phyloP scores from a whole-genome alignment of 2,113 vertebrate genomes.

The Caranx melampygus region DNA sequence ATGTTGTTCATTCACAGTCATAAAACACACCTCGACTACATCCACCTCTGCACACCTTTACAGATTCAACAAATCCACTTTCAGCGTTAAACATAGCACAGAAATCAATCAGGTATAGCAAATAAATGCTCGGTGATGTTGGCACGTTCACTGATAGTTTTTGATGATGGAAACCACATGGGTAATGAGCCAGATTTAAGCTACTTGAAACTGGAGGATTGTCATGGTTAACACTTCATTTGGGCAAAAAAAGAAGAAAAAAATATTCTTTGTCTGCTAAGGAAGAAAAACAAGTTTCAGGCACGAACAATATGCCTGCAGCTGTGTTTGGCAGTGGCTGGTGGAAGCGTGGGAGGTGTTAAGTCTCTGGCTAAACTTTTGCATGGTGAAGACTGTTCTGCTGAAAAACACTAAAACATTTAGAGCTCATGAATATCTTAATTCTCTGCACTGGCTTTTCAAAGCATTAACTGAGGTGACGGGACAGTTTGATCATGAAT shows the following conservation, averaged over 20 bases:
- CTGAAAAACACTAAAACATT: conserved; percentile 42
- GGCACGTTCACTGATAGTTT: background rate
- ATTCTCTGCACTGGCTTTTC: conserved; percentile 8
- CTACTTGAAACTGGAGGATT: background rate
- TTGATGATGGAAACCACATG: background rate
- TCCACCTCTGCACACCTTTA: background rate
- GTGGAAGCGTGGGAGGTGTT: conserved; percentile 32
- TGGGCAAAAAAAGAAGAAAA: background rate
- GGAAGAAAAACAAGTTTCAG: conserved; percentile 4
- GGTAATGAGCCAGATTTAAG: conserved; percentile 10
- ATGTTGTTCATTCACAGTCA: conserved; percentile 2
- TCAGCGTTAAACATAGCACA: background rate
- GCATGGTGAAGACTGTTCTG: conserved; percentile 12
- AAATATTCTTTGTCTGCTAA: background rate
- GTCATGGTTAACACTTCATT: background rate
- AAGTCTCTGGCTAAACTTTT: conserved; percentile 31
- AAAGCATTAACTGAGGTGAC: conserved; percentile 14
- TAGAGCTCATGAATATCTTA: conserved; percentile 40
- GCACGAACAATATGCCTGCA: conserved; percentile 16
- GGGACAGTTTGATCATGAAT: background rate
- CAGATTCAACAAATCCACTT: conserved; percentile 24
- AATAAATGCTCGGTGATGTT: conserved; percentile 4
- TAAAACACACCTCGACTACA: conserved; percentile 3
- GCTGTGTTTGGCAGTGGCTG: conserved; percentile 24
- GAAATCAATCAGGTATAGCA: background rate